Evolutionary conservation across 2,888 invertebrate species (phyloP).

Genomic region (Steinernema scapterisci): DNA sequence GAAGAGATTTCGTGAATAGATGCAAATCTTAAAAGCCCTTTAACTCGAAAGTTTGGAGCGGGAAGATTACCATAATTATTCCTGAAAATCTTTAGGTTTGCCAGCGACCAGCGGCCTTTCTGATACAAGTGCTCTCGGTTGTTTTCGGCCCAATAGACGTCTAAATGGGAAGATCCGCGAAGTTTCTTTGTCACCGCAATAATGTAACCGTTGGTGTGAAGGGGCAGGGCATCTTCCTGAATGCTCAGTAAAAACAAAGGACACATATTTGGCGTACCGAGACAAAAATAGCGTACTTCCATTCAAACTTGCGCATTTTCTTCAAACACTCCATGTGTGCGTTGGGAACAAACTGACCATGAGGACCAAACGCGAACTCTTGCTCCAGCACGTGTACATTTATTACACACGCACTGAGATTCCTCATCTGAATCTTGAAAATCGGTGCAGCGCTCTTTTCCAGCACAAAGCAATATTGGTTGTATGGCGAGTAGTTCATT

Average conservation of each 20-base stretch:
- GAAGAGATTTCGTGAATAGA: conserved; percentile 6
- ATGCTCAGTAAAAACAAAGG: background rate
- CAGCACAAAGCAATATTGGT: conserved; percentile 15
- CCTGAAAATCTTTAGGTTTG: background rate
- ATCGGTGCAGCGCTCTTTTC: background rate
- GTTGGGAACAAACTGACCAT: conserved; percentile 2
- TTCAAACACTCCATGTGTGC: conserved; percentile 10
- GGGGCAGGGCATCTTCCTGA: conserved; percentile 21
- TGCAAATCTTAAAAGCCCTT: background rate
- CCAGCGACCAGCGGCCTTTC: conserved; percentile 10
- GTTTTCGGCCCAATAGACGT: conserved; percentile 28
- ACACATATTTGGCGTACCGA: background rate
- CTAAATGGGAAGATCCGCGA: conserved; percentile 4
- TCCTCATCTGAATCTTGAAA: conserved; percentile 19
- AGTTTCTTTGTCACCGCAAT: conserved; percentile 26
- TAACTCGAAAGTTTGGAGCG: background rate
- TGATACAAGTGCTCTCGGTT: conserved; percentile 20
- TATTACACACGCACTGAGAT: background rate
- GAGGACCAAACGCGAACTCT: conserved; percentile 3
- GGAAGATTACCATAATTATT: conserved; percentile 5
- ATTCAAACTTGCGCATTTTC: background rate
- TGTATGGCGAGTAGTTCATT: conserved; percentile 23
- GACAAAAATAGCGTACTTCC: conserved; percentile 20
- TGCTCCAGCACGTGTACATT: conserved; percentile 12
- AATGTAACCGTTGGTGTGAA: conserved; percentile 18